Evolutionary conservation across 2,113 vertebrate genomes (phyloP).

Genomic region (Argyrosomus japonicus): DNA sequence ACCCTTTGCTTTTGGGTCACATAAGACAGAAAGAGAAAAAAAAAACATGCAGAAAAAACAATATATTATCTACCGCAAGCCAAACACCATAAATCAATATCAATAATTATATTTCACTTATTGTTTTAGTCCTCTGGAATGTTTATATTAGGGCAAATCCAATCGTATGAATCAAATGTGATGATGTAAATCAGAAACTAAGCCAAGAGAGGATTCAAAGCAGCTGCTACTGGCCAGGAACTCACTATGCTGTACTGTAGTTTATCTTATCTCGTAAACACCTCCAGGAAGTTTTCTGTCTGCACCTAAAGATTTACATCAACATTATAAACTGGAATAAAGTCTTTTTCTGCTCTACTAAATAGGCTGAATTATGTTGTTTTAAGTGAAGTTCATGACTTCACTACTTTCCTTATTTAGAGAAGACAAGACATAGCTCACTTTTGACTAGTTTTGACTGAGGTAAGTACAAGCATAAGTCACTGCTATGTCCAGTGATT

Average conservation of each 20-base stretch:
- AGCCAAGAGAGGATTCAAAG: constrained; percentile 27
- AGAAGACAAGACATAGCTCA: not conserved
- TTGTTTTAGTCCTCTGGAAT: constrained; percentile 48
- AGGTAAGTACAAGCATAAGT: not conserved
- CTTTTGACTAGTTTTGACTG: not conserved
- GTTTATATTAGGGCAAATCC: constrained; percentile 24
- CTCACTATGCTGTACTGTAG: not conserved
- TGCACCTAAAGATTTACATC: not conserved
- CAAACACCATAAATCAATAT: constrained; percentile 35
- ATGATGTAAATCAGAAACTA: constrained; percentile 39
- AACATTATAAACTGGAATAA: not conserved
- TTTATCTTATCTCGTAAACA: constrained; percentile 19
- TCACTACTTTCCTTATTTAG: not conserved
- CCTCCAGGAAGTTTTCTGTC: not conserved
- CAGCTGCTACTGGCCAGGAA: constrained; percentile 1
- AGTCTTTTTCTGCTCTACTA: not conserved
- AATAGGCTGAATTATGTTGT: not conserved
- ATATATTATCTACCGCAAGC: constrained; percentile 20
- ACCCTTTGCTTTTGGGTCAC: constrained; percentile 6
- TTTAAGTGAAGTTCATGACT: not conserved
- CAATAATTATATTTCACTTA: constrained; percentile 38
- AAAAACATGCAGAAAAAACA: constrained; percentile 1
- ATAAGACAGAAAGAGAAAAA: constrained; percentile 14
- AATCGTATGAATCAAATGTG: constrained; percentile 46
- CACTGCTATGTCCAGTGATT: not conserved